Evolutionary conservation across 2,113 vertebrate species (phyloP).

Genomic region (Marcusenius ussheri): DNA sequence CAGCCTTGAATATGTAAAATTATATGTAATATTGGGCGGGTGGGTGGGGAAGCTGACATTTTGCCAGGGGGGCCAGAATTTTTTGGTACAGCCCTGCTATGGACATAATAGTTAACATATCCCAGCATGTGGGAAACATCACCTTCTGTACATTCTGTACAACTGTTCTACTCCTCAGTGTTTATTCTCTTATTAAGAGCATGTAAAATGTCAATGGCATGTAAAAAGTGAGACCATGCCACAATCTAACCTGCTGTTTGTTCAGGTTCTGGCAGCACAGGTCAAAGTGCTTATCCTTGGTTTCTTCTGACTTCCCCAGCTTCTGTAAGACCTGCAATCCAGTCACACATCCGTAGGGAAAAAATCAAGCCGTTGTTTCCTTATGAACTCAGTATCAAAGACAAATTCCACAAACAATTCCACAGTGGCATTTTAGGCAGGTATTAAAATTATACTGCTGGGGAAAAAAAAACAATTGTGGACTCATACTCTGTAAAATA

Average conservation of each 20-base stretch:
- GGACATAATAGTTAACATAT: neutral
- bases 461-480: neutral
- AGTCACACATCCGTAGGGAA: neutral
- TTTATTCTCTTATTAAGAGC: neutral
- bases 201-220: neutral
- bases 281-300: conserved; percentile 84
- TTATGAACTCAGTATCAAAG: neutral
- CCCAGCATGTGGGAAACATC: neutral
- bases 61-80: neutral
- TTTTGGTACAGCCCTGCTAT: neutral
- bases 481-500: neutral
- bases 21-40: neutral
- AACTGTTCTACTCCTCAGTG: neutral
- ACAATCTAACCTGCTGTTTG: conserved; percentile 78
- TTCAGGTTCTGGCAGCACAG: conserved; percentile 62
- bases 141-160: neutral
- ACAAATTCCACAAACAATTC: neutral
- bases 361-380: neutral
- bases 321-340: conserved; percentile 77
- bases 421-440: neutral
- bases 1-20: neutral
- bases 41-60: neutral
- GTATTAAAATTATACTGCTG: neutral
- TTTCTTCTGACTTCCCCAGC: conserved; percentile 81
- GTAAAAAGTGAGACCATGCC: neutral